A percentile compares a stretch with the other conserved stretches of the same genome.
phyloP scores from a whole-genome alignment of 1,140 invertebrate species.

The Drosophila bocki region DNA sequence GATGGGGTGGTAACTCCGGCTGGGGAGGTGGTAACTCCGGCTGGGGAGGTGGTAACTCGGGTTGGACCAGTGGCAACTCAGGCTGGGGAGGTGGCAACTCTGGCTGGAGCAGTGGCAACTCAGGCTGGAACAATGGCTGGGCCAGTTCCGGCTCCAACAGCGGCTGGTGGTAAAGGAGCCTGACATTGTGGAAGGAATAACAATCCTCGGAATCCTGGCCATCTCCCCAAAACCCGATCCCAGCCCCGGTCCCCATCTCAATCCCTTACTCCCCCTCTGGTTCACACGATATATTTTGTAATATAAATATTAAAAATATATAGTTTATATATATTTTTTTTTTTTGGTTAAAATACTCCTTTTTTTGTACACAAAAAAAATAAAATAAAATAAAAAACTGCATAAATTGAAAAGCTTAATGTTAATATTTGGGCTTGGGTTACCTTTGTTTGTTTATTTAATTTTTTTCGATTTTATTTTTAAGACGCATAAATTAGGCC shows the following conservation, averaged over 20 bases:
- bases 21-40: constrained; percentile 27
- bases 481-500: constrained; percentile 28
- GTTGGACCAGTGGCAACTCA: constrained; percentile 18
- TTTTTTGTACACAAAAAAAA: constrained; percentile 28
- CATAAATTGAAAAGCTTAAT: constrained; percentile 15
- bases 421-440: neutral
- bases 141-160: constrained; percentile 40
- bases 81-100: constrained; percentile 29
- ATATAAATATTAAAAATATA: constrained; percentile 7
- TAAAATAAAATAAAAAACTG: constrained; percentile 37
- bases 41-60: constrained; percentile 12
- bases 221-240: neutral
- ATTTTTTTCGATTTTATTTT: neutral
- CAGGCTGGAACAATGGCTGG: constrained; percentile 47
- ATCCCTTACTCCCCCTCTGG: constrained; percentile 2
- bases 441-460: neutral
- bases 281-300: constrained; percentile 26
- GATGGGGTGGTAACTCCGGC: constrained; percentile 17
- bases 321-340: neutral
- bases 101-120: constrained; percentile 30
- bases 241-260: neutral
- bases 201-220: neutral
- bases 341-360: constrained; percentile 2
- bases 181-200: neutral
- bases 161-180: constrained; percentile 46